Evolutionary conservation across 2,888 invertebrate genomes (phyloP), one percentile per base, ranked within the genome.

Genomic region (Sicus ferrugineus): DNA sequence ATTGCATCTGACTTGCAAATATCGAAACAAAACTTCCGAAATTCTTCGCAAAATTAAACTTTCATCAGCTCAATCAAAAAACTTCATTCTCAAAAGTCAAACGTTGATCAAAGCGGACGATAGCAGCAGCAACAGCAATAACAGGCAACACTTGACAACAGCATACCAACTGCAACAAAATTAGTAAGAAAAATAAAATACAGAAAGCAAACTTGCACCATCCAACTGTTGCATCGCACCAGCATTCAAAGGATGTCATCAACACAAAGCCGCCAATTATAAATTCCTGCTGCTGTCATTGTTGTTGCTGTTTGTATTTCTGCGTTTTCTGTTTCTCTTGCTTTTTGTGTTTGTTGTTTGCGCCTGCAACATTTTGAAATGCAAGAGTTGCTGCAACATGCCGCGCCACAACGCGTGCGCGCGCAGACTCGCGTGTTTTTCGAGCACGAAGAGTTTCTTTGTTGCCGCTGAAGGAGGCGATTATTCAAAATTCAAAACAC

Each of bases 401-500:
- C 46, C 19, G n/a, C 38, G 5, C 38, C 38, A 34, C 7, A 5
- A 34, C 38, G 38, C 38, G 38, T 34, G 38, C 38, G 38, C 38
- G 38, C 38, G 5, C 38, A 34, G 38, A 16, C 28, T 56, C 56
- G n/a, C n/a, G n/a, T n/a, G n/a, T n/a, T n/a, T n/a, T n/a, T n/a
- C n/a, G n/a, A n/a, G n/a, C n/a, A n/a, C n/a, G n/a, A n/a, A n/a
- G 9, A 21, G 50, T 21, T 19, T 31, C 30, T 31, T 21, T 59
- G 23, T 34, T 14, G 34, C 14, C 34, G 34, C 34, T 34, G 34
- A 34, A n/a, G 56, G 30, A n/a, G 31, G n/a, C 59, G 38, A 21
- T 59, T 38, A 59, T 59, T 59, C 38, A 59, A 59, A 59, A 59
- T 34, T 34, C 59, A 38, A 19, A 34, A 19, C 59, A 34, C 59